These are phyloP conservation scores for Priocnemis perturbator DNA, from an alignment of 2,888 invertebrate species.

Conservation along the genomic window DNA sequence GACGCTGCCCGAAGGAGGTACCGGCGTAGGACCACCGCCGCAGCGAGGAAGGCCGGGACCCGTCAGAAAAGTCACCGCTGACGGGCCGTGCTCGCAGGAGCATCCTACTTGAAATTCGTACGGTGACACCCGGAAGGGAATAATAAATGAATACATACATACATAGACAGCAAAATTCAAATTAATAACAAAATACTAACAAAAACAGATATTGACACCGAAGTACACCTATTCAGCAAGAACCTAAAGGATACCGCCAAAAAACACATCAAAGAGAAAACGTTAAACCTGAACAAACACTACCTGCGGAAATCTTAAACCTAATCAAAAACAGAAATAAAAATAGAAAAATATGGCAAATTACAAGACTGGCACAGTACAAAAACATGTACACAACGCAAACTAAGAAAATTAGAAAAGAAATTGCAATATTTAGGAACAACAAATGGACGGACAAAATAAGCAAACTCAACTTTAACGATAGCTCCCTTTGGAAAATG, in stretches of 20 bases:
- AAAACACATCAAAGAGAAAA: slow-evolving; percentile 21
- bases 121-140: too few relatives aligned
- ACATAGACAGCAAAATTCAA: slow-evolving; percentile 24
- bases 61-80: too few relatives aligned
- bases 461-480: slow-evolving; percentile 22
- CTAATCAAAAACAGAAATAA: slow-evolving; percentile 32
- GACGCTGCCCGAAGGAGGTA: too few relatives aligned
- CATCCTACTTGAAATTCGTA: too few relatives aligned
- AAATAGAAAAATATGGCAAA: slow-evolving; percentile 29
- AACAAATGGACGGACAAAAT: slow-evolving; percentile 20
- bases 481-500: slow-evolving; percentile 41
- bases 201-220: slow-evolving; percentile 30
- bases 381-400: slow-evolving; percentile 9
- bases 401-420: slow-evolving; percentile 22
- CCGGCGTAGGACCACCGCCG: too few relatives aligned
- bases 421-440: slow-evolving; percentile 24
- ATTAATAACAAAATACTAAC: slow-evolving; percentile 27
- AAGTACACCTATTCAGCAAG: slow-evolving; percentile 34
- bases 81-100: too few relatives aligned
- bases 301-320: slow-evolving; percentile 20
- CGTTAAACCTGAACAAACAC: slow-evolving; percentile 14
- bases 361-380: slow-evolving; percentile 2
- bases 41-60: too few relatives aligned
- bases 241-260: slow-evolving; percentile 28
- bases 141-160: too few relatives aligned